Conservation (phyloP, 1,140 invertebrate genomes). For the Trinorchestia longiramus region DNA sequence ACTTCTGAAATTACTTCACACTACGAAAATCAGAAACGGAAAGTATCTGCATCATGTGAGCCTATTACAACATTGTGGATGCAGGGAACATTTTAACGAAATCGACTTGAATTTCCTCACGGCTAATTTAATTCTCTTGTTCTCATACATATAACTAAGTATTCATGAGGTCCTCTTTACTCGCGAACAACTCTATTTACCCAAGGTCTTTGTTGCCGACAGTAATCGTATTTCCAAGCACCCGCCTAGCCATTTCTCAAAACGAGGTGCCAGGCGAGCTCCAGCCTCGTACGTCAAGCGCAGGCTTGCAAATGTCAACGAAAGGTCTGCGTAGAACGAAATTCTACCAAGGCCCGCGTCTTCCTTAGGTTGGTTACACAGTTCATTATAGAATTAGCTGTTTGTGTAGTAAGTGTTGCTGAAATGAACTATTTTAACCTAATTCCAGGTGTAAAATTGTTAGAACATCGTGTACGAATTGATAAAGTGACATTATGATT, state of each 20-base stretch:
- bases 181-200: neutral
- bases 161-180: neutral
- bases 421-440: neutral
- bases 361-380: neutral
- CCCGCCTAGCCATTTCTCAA: neutral
- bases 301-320: slow-evolving; percentile 44
- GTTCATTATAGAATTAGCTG: neutral
- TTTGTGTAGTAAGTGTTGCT: neutral
- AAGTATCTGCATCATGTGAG: neutral
- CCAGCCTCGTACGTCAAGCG: neutral
- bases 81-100: neutral
- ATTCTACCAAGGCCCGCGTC: neutral
- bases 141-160: neutral
- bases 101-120: neutral
- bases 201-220: neutral
- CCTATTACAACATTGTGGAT: neutral
- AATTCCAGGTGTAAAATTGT: neutral
- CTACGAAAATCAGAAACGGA: too few relatives aligned
- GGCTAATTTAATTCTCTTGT: neutral
- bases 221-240: slow-evolving; percentile 1
- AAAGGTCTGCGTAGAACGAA: neutral
- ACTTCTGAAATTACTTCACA: too few relatives aligned
- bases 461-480: too few relatives aligned
- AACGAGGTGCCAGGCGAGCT: neutral
- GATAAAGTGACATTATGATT: too few relatives aligned